Conservation (phyloP, 2,888 invertebrate genomes). For the Lottia scabra region DNA sequence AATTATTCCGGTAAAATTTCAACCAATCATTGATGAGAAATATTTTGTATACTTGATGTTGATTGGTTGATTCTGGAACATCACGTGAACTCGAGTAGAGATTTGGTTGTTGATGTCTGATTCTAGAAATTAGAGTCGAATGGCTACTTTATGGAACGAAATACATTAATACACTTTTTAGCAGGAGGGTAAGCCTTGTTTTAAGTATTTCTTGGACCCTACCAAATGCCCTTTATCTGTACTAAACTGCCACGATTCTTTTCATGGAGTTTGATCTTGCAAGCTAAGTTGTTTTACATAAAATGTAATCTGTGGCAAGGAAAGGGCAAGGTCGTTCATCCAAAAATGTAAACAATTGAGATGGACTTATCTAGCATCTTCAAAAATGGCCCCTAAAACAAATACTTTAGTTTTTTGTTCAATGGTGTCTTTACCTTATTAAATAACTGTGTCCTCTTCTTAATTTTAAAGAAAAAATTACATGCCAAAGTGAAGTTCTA, state of each 20-base stretch:
- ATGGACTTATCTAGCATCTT: neutral
- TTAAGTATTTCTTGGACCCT: conserved; percentile 2
- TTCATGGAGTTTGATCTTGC: no score
- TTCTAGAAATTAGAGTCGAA: conserved; percentile 29
- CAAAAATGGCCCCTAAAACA: no score
- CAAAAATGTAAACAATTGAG: neutral
- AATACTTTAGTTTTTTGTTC: no score
- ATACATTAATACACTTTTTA: conserved; percentile 85
- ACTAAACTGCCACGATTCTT: no score
- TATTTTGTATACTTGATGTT: conserved; percentile 4
- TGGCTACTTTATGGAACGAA: conserved; percentile 34
- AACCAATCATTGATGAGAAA: conserved; percentile 30
- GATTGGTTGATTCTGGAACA: conserved; percentile 24
- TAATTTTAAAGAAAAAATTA: no score
- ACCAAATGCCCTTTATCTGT: no score
- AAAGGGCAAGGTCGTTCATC: neutral
- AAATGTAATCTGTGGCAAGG: neutral
- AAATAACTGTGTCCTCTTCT: no score
- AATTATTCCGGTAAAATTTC: neutral
- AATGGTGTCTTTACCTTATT: no score
- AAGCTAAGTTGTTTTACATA: no score
- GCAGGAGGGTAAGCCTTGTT: conserved; percentile 89
- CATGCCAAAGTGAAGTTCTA: no score
- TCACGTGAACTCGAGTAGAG: conserved; percentile 17
- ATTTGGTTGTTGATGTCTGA: conserved; percentile 21